Base-by-base conservation (phyloP, 2,888 invertebrate species). In the Neoitamus cyanurus region DNA sequence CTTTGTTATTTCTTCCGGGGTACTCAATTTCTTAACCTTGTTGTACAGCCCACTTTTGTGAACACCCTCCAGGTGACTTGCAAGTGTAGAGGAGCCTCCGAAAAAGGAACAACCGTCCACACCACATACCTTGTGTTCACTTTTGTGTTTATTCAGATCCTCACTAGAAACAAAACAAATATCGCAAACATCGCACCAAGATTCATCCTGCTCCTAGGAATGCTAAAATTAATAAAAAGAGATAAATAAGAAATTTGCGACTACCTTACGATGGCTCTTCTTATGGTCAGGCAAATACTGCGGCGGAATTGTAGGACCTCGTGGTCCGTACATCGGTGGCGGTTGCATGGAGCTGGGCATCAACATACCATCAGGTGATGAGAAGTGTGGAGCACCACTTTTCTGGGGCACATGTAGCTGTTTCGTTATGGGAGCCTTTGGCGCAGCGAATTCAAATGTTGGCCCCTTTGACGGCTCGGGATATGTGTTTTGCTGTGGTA, bases 11-110 rank as follows among this genome's bases (percentile, higher is more conserved):
- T 97, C 97, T 89, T 97, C 97, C 0, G 95, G 95, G 4, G 95
- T 95, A 86, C 95, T 94, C 5, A 95, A 88, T 87, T 95, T 94
- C 87, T 94, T 94, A 86, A 98, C 95, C 90, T 94, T 95, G 83
- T 95, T 93, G 88, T 95, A 98, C 20, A 97, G 90, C 0, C 97
- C 97, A n/a, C 95, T 94, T 5, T 93, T 93, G 90, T 98, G 98
- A 91, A 97, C 96, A 93, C 95, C 94, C 89, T 93, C 93, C 87
- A 96, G 94, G 89, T 98, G 98, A 87, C 94, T 94, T 85, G 95
- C 94, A 13, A 98, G 94, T 1, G 97, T 93, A 90, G 94, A 94
- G 3, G 95, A 94, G 89, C 96, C 95, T 3, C 96, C 97, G 85
- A 94, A 92, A 91, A 96, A 97, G 42, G 92, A 93, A 89, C 98